Conservation (phyloP, 92 coral and sea anemone species). For the Umimayanthus chanpuru region DNA sequence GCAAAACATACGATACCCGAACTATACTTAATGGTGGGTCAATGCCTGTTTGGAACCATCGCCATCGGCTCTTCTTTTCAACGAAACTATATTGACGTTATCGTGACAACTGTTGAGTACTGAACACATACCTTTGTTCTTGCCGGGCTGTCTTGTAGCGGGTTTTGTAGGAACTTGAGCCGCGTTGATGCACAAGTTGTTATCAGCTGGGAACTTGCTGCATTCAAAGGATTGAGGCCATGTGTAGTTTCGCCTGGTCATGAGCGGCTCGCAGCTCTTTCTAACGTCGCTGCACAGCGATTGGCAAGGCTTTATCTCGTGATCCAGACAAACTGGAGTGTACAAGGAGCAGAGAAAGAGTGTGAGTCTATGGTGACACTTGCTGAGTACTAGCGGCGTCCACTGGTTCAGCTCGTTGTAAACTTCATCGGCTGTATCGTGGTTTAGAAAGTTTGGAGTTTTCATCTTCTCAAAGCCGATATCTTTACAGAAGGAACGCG, state of each 20-base stretch:
- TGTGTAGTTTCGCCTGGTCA: conserved; percentile 50
- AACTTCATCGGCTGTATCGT: conserved; percentile 41
- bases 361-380: conserved; percentile 51
- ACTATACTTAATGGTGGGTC: too few species aligned
- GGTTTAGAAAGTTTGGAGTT: conserved; percentile 62
- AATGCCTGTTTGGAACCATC: background rate
- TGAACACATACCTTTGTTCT: background rate
- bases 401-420: conserved; percentile 50
- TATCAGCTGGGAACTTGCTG: conserved; percentile 47
- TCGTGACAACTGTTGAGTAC: background rate
- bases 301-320: conserved; percentile 62
- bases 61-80: background rate
- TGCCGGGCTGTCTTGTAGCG: background rate
- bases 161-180: conserved; percentile 24
- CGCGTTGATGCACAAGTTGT: conserved; percentile 59
- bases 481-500: conserved; percentile 23
- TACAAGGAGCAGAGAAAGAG: conserved; percentile 79
- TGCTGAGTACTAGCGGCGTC: conserved; percentile 49
- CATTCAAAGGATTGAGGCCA: conserved; percentile 79
- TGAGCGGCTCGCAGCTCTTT: conserved; percentile 73
- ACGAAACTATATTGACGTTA: background rate
- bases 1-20: background rate
- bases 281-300: conserved; percentile 66
- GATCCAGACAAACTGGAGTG: conserved; percentile 82
- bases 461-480: conserved; percentile 57